phyloP scores from a whole-genome alignment of 2,113 vertebrate genomes.

The Epinephelus cyanopodus region DNA sequence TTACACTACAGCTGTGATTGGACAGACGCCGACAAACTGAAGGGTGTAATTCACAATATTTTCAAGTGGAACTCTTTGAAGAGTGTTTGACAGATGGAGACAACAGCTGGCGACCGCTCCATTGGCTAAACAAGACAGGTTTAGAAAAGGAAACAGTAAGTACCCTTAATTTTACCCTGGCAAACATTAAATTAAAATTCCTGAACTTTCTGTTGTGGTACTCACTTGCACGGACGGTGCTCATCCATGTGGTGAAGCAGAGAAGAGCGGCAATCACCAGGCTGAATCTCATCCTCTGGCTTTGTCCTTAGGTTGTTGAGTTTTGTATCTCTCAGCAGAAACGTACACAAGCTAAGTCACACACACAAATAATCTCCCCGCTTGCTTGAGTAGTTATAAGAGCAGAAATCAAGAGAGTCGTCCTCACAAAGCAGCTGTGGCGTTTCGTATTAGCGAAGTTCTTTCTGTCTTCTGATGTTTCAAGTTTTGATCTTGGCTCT shows the following conservation, averaged over 20 bases:
- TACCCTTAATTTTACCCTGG: not conserved
- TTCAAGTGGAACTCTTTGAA: accelerated
- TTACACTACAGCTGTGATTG: conserved; percentile 63
- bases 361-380: not conserved
- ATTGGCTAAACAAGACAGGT: conserved; percentile 49
- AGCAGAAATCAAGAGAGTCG: not conserved
- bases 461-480: conserved; percentile 14
- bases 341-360: not conserved
- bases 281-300: conserved; percentile 58
- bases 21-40: conserved; percentile 56
- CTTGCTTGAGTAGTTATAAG: not conserved
- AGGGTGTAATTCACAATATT: conserved; percentile 54
- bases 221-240: conserved; percentile 63
- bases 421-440: not conserved
- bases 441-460: not conserved
- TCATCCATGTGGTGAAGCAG: conserved; percentile 50
- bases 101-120: conserved; percentile 53
- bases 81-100: accelerated
- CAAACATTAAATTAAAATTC: not conserved
- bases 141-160: conserved; percentile 8
- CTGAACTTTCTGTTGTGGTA: not conserved
- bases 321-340: not conserved
- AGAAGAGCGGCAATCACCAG: conserved; percentile 48
- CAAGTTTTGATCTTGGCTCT: conserved; percentile 13
- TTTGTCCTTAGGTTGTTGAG: not conserved